Evolutionary conservation across 2,113 vertebrate species (phyloP).

Genomic region (Ia io): DNA sequence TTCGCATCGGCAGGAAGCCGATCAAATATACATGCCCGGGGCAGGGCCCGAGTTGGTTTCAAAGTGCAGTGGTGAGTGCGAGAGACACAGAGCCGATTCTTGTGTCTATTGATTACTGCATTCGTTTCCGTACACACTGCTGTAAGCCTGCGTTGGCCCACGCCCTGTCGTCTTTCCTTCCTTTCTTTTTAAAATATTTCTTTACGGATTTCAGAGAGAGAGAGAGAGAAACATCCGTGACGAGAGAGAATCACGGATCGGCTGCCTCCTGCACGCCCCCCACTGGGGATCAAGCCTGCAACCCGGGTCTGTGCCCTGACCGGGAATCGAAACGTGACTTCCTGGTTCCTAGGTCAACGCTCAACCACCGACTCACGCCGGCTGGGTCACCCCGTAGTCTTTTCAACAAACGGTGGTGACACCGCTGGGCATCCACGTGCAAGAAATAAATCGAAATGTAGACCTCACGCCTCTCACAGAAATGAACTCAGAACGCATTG

Average conservation of each 20-base stretch:
- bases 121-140: neutral
- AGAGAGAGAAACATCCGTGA: no score
- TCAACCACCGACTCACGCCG: no score
- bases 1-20: neutral
- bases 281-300: no score
- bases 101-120: fast-evolving
- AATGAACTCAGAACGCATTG: neutral
- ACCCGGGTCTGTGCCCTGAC: no score
- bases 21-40: neutral
- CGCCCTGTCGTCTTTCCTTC: no score
- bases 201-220: no score
- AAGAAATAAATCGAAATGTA: neutral
- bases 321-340: no score
- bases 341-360: no score
- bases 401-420: neutral
- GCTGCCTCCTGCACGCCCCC: no score
- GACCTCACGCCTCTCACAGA: neutral
- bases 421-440: neutral
- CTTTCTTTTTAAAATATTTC: no score
- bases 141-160: no score
- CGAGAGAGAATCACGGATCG: no score
- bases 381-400: neutral
- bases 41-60: neutral
- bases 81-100: neutral
- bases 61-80: fast-evolving